Evolutionary conservation across 2,113 vertebrate genomes (phyloP).

Genomic region (Ammodramus savannarum): DNA sequence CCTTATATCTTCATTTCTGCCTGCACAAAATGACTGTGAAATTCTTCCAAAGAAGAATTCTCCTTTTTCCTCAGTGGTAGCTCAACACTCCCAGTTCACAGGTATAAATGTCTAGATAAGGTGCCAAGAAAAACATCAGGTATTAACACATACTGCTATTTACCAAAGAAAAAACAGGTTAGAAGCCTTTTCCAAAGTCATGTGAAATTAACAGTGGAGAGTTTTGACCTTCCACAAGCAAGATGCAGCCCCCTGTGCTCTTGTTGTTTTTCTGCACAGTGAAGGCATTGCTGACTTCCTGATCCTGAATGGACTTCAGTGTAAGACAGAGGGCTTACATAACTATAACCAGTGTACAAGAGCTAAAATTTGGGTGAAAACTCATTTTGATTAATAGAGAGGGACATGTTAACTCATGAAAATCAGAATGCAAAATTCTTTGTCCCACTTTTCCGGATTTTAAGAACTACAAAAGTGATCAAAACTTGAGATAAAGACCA

Average conservation of each 20-base stretch:
- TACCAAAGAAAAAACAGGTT: neutral
- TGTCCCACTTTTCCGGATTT: neutral
- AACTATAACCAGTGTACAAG: neutral
- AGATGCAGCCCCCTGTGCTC: neutral
- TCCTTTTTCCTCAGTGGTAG: neutral
- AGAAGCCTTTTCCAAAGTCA: neutral
- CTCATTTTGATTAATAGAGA: neutral
- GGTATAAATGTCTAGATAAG: neutral
- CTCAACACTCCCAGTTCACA: neutral
- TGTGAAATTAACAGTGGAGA: neutral
- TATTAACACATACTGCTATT: neutral
- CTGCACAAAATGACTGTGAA: neutral
- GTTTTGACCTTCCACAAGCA: neutral
- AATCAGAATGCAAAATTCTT: neutral
- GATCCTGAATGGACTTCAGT: neutral
- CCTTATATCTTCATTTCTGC: neutral
- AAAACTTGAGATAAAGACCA: neutral
- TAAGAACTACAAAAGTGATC: neutral
- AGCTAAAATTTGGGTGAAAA: neutral
- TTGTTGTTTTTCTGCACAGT: neutral
- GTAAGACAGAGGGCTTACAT: neutral
- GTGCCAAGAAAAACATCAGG: neutral
- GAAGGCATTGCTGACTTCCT: neutral
- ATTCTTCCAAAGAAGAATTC: neutral
- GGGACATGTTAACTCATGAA: rapidly evolving